These are phyloP conservation scores for Anseranas semipalmata DNA, from an alignment of 2,113 vertebrate genomes.

Conservation along the genomic window DNA sequence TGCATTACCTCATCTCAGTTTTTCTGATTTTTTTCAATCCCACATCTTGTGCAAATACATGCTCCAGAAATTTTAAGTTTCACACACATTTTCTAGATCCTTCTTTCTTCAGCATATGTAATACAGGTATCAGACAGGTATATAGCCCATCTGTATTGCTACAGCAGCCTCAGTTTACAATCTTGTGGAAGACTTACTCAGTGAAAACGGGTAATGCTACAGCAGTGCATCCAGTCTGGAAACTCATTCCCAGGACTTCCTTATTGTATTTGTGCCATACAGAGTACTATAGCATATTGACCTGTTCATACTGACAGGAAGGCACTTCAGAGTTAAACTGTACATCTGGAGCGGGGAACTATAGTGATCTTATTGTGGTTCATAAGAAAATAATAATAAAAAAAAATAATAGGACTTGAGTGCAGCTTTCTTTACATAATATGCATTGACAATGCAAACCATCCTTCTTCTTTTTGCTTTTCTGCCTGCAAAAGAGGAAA, in stretches of 20 bases:
- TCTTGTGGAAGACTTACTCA: background rate
- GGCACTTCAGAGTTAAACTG: background rate
- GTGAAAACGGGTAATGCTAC: background rate
- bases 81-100: background rate
- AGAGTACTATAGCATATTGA: background rate
- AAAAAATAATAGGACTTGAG: background rate
- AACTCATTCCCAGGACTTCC: background rate
- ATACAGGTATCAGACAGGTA: background rate
- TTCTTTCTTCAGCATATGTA: background rate
- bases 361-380: background rate
- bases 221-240: background rate
- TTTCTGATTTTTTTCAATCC: background rate
- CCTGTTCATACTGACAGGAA: background rate
- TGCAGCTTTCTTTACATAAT: slow-evolving; percentile 60
- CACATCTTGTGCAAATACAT: accelerated
- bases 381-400: background rate
- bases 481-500: slow-evolving; percentile 74
- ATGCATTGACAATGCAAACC: slow-evolving; percentile 88
- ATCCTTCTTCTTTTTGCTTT: slow-evolving; percentile 82
- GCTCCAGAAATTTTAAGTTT: background rate
- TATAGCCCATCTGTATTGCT: background rate
- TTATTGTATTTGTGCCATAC: too few species aligned
- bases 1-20: background rate
- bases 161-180: background rate
- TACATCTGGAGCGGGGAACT: background rate